A percentile compares a stretch with the other conserved stretches of the same genome.
Evolutionary conservation across 2,113 vertebrate genomes (phyloP).

Genomic region (Ia io): DNA sequence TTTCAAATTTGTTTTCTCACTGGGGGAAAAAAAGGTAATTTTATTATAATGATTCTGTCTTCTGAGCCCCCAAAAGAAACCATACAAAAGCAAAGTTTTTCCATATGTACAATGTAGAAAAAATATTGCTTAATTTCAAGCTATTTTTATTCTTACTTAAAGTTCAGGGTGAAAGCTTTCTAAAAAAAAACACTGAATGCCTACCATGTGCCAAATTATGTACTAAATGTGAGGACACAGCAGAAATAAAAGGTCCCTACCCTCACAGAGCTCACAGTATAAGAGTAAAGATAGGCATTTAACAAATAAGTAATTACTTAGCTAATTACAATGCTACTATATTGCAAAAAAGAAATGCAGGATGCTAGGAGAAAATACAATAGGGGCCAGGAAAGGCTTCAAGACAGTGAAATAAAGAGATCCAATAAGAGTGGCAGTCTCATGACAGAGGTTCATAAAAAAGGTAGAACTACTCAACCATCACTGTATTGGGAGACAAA

Average conservation of each 20-base stretch:
- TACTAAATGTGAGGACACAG: neutral
- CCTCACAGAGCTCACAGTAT: neutral
- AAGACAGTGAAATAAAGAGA: neutral
- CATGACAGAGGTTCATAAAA: neutral
- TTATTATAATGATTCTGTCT: constrained; percentile 4
- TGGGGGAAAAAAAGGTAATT: neutral
- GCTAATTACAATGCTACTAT: neutral
- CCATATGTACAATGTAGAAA: neutral
- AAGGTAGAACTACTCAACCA: neutral
- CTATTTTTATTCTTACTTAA: constrained; percentile 19
- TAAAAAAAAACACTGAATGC: neutral
- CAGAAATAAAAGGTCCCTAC: neutral
- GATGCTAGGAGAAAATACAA: neutral
- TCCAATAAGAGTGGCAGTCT: neutral
- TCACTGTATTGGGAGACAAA: neutral
- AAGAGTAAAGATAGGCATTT: neutral
- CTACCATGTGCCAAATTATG: neutral
- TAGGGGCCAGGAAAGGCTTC: neutral
- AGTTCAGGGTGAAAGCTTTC: constrained; percentile 23
- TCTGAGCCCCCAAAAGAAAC: neutral
- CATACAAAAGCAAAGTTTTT: neutral
- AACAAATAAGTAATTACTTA: neutral
- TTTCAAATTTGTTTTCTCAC: constrained; percentile 27
- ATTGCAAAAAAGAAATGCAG: neutral
- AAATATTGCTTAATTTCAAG: neutral